Percentiles rank a stretch among this genome's conserved stretches.
Evolutionary conservation across 1,140 invertebrate genomes (phyloP).

Genomic region (Oryzaephilus surinamensis): DNA sequence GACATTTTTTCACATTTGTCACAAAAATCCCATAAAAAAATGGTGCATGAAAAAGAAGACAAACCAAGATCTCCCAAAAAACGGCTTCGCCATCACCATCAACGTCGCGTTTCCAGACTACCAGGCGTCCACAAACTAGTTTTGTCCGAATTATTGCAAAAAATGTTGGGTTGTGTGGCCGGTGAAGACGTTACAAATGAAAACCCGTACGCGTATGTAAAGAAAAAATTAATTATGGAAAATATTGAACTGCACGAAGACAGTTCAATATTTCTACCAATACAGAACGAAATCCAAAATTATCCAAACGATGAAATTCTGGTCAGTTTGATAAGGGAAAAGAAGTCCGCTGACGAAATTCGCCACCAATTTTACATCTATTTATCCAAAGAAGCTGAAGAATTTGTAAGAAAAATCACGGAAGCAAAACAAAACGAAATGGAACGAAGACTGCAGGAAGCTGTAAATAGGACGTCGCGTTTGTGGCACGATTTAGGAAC

Average conservation of each 20-base stretch:
- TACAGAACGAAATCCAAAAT: conserved; percentile 40
- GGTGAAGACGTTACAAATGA: conserved; percentile 53
- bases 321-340: conserved; percentile 54
- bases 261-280: conserved; percentile 47
- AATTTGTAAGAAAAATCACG: conserved; percentile 39
- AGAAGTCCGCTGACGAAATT: conserved; percentile 42
- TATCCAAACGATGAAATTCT: conserved; percentile 48
- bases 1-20: too few species aligned
- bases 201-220: conserved; percentile 57
- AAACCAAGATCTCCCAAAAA: too few species aligned
- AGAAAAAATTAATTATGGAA: conserved; percentile 50
- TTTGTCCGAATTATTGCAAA: conserved; percentile 38
- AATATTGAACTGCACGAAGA: conserved; percentile 39
- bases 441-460: conserved; percentile 49
- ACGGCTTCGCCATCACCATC: too few species aligned
- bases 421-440: conserved; percentile 48
- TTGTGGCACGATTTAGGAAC: conserved; percentile 42
- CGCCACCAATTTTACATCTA: conserved; percentile 63
- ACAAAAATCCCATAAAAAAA: too few species aligned
- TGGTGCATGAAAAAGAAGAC: too few species aligned
- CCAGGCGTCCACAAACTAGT: conserved; percentile 24
- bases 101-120: too few species aligned
- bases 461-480: conserved; percentile 47
- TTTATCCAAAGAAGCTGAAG: conserved; percentile 41
- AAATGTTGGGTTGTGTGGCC: conserved; percentile 37